Evolutionary conservation across 1,140 invertebrate genomes (phyloP), one percentile per base, ranked within the genome.

Genomic region (Helicoverpa zea): DNA sequence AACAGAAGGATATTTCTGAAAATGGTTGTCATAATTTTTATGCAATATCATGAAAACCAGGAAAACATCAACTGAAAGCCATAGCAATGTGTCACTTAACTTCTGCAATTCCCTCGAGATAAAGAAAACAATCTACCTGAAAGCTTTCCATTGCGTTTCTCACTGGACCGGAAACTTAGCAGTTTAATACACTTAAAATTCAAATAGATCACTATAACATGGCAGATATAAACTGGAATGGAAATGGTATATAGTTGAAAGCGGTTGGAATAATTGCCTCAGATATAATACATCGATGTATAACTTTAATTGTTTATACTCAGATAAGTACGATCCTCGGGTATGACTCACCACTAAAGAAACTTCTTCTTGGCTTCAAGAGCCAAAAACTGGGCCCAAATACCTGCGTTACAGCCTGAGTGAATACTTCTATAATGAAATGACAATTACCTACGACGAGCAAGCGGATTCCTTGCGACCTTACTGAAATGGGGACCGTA

Each of bases 371-470:
- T n/a, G n/a, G n/a, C n/a, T n/a, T n/a, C n/a, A n/a, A n/a, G 80
- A 63, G 79, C 86, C 87, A 88, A 93, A 92, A 94, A 93, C 83
- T 81, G 81, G 81, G 78, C 82, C 87, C 81, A 86, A 90, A 90
- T 90, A 80, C 88, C 87, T 76, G 83, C 83, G 52, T 29, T 66
- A 70, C 84, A 82, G 83, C 84, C 77, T 85, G 82, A 77, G 83
- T 86, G 88, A 94, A 94, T 94, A 92, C 89, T 93, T 92, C 88
- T 89, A 91, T 94, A 94, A 94, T 94, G 93, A 94, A 94, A 93
- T 91, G 91, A 92, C 92, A 94, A 93, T 94, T 94, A 93, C 91
- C 88, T 87, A 89, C 90, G 87, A 87, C 84, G 81, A 84, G 81
- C 77, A 80, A 77, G 80, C 72, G 88, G 84, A 92, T 90, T 90